These are phyloP conservation scores for Agelastica alni DNA, from an alignment of 2,888 invertebrate genomes.

Conservation along the genomic window DNA sequence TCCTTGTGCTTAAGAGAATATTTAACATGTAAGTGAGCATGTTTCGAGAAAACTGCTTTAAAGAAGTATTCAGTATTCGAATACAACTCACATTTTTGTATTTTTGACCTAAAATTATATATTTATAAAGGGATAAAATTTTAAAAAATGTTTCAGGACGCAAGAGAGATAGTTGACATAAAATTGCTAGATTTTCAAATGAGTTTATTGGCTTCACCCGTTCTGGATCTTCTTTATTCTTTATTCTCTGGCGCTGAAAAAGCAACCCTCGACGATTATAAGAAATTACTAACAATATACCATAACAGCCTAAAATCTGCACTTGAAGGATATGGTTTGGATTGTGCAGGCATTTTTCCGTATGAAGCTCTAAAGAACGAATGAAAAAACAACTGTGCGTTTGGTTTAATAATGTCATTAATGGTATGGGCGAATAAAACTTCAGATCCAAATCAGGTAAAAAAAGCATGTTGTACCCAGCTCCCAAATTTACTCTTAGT, in stretches of 20 bases:
- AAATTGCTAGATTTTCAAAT: constrained; percentile 30
- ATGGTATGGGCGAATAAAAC: constrained; percentile 11
- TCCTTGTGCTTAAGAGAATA: no score
- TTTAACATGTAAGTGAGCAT: no score
- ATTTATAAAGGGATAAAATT: no score
- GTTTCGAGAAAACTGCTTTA: no score
- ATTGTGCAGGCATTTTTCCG: constrained; percentile 44
- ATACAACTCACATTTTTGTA: no score
- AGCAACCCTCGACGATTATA: constrained; percentile 41
- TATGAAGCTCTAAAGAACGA: constrained; percentile 38
- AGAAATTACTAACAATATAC: constrained; percentile 46
- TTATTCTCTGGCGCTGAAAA: constrained; percentile 47
- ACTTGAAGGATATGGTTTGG: constrained; percentile 40
- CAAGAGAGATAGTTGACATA: constrained; percentile 16
- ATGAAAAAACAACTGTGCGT: constrained; percentile 36
- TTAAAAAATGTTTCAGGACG: constrained; percentile 6
- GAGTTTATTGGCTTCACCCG: constrained; percentile 31
- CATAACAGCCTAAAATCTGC: constrained; percentile 43
- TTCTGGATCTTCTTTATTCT: constrained; percentile 49
- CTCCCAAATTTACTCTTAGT: no score
- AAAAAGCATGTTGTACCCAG: background rate
- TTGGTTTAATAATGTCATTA: constrained; percentile 16
- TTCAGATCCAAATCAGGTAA: background rate
- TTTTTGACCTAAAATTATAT: no score
- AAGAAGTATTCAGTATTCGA: no score